phyloP scores from a whole-genome alignment of 2,797 vertebrate genomes.

The Enteromius argenteus region DNA sequence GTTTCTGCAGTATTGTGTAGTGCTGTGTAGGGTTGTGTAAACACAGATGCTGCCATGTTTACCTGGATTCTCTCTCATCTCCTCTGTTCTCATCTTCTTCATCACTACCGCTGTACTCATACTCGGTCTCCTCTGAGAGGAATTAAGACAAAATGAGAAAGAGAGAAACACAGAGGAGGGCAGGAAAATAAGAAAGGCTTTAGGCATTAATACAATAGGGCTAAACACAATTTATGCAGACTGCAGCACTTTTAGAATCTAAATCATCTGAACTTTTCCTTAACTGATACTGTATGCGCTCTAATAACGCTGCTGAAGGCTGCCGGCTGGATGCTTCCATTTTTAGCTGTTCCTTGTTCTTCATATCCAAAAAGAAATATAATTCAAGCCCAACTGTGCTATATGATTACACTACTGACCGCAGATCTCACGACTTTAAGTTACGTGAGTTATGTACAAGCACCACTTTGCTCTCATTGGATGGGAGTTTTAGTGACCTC shows the following conservation, averaged over 20 bases:
- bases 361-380: slow-evolving; percentile 16
- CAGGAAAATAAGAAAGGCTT: slow-evolving; percentile 30
- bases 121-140: slow-evolving; percentile 89
- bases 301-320: slow-evolving; percentile 29
- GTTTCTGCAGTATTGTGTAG: slow-evolving; percentile 13
- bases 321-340: slow-evolving; percentile 24
- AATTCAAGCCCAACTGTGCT: slow-evolving; percentile 7
- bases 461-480: slow-evolving; percentile 12
- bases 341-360: background rate
- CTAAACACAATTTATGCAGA: slow-evolving; percentile 35
- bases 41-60: slow-evolving; percentile 33
- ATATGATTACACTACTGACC: slow-evolving; percentile 23
- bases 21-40: background rate
- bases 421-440: slow-evolving; percentile 4
- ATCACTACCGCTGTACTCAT: slow-evolving; percentile 94
- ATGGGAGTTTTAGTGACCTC: slow-evolving; percentile 6
- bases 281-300: slow-evolving; percentile 21
- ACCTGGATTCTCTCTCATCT: slow-evolving; percentile 93
- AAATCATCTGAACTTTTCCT: slow-evolving; percentile 26
- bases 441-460: background rate
- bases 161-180: background rate
- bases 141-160: slow-evolving; percentile 22
- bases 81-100: slow-evolving; percentile 92
- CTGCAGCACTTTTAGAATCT: slow-evolving; percentile 13
- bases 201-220: slow-evolving; percentile 24